A percentile compares a stretch with the other conserved stretches of the same genome.
Conservation (phyloP, 2,113 vertebrate genomes). For the Alligator mississippiensis region DNA sequence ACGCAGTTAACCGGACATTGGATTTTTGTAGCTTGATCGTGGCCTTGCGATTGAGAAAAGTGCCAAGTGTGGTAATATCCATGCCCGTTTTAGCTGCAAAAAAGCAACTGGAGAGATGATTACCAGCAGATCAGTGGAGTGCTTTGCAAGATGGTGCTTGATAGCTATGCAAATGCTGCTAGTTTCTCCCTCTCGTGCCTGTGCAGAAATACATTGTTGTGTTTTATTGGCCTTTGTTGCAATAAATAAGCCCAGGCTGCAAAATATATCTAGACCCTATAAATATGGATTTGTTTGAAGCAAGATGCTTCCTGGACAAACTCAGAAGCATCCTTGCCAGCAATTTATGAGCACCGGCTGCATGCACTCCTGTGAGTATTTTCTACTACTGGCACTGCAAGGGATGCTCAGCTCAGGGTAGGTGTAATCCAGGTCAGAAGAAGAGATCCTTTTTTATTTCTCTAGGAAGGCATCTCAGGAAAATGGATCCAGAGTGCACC, state of each 20-base stretch:
- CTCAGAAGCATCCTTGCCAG: slow-evolving; percentile 43
- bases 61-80: background rate
- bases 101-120: slow-evolving; percentile 55
- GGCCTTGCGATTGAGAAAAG: slow-evolving; percentile 21
- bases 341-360: slow-evolving; percentile 51
- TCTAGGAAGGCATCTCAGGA: background rate
- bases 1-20: slow-evolving; percentile 7
- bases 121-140: slow-evolving; percentile 51
- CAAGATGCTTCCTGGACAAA: slow-evolving; percentile 53
- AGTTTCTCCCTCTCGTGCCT: slow-evolving; percentile 1
- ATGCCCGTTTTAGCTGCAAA: slow-evolving; percentile 31
- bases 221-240: slow-evolving; percentile 64
- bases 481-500: background rate
- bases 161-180: slow-evolving; percentile 66
- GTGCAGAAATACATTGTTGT: slow-evolving; percentile 45
- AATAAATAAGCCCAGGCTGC: slow-evolving; percentile 66
- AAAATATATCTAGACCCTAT: slow-evolving; percentile 56
- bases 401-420: background rate
- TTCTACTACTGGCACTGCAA: slow-evolving; percentile 29
- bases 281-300: slow-evolving; percentile 69
- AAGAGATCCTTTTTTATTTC: background rate
- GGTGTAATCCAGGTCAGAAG: background rate
- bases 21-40: background rate
- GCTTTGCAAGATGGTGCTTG: slow-evolving; percentile 49
- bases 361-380: slow-evolving; percentile 35